phyloP scores from a whole-genome alignment of 2,888 invertebrate species.

The Pachydiplax longipennis region DNA sequence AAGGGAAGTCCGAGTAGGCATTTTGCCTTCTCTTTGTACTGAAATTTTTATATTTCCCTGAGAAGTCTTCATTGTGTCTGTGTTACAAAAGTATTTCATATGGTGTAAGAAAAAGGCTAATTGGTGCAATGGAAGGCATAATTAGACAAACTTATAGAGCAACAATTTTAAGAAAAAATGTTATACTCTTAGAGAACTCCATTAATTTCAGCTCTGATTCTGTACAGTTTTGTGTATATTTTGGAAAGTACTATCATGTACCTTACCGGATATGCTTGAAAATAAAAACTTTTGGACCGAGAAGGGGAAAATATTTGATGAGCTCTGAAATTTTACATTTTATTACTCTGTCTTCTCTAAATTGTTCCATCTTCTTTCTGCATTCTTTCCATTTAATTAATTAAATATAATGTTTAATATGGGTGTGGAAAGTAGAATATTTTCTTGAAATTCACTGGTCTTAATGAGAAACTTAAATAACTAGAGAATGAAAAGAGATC shows the following conservation, averaged over 20 bases:
- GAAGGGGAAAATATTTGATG: neutral
- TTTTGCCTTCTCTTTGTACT: neutral
- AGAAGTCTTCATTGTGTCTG: neutral
- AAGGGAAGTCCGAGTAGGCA: neutral
- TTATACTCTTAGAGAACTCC: constrained; percentile 24
- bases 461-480: too few relatives aligned
- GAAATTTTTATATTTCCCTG: neutral
- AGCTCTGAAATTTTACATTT: neutral
- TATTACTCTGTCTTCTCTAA: neutral
- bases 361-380: neutral
- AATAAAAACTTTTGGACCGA: constrained; percentile 29
- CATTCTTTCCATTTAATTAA: neutral
- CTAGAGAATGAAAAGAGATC: too few relatives aligned
- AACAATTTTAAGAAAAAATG: constrained; percentile 31
- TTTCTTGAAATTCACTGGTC: too few relatives aligned
- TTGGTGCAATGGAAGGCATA: constrained; percentile 27
- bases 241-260: constrained; percentile 58
- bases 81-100: neutral
- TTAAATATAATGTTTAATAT: neutral
- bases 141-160: constrained; percentile 29
- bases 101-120: neutral
- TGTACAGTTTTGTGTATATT: constrained; percentile 47
- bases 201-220: constrained; percentile 28
- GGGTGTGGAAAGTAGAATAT: neutral
- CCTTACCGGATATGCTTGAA: constrained; percentile 58